Percentiles rank a stretch among this genome's conserved stretches.
These are phyloP conservation scores for Zoanthus solanderi DNA, from an alignment of 92 coral and sea anemone species.

Conservation along the genomic window DNA sequence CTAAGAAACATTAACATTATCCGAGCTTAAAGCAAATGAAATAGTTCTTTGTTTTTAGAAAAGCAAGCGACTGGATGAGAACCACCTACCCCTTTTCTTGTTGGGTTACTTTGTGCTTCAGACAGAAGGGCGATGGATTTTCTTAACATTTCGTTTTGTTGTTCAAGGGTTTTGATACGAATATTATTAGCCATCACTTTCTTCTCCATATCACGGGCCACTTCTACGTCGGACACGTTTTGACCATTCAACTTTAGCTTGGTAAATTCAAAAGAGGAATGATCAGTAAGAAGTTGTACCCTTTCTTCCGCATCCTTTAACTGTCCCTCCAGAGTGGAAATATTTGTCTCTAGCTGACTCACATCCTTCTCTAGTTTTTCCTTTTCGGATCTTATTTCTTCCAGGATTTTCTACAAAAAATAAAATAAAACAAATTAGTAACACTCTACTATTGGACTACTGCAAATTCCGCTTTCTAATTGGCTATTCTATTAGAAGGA, in stretches of 20 bases:
- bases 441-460: too few relatives aligned
- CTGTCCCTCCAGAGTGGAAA: constrained; percentile 70
- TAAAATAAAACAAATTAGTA: too few relatives aligned
- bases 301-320: constrained; percentile 82
- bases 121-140: constrained; percentile 83
- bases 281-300: constrained; percentile 80
- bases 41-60: not conserved
- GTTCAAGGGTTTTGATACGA: constrained; percentile 86
- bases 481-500: too few relatives aligned
- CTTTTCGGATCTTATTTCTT: constrained; percentile 76
- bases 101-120: constrained; percentile 64
- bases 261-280: constrained; percentile 79
- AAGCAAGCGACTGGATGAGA: not conserved
- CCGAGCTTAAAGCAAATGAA: too few relatives aligned
- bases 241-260: constrained; percentile 54
- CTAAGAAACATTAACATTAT: too few relatives aligned
- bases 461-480: too few relatives aligned
- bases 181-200: constrained; percentile 95
- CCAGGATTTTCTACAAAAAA: constrained; percentile 69
- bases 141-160: constrained; percentile 92
- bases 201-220: constrained; percentile 90
- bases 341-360: constrained; percentile 68
- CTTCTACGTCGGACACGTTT: constrained; percentile 64
- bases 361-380: constrained; percentile 67
- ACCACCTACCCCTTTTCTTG: constrained; percentile 72